Base-by-base conservation (phyloP, 2,888 invertebrate genomes). In the Metellina segmentata region DNA sequence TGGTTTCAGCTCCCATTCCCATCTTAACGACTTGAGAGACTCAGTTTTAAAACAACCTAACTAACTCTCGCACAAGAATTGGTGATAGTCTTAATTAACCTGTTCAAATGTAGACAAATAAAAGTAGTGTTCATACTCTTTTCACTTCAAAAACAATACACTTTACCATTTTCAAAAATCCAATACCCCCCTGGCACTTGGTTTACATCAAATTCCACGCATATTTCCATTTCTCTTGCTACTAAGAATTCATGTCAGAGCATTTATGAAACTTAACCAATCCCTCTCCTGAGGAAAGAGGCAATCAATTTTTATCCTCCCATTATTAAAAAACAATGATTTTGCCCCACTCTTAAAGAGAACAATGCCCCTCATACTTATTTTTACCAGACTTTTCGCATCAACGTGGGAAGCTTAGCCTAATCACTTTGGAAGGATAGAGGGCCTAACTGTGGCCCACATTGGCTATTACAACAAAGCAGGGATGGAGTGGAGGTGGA, bases 401-500 rank as follows among this genome's bases (percentile, higher is more conserved):
- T 19, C 52, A 52, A 6, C 61, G 20, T 61, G 20, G 16, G 34
- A 61, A 49, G 69, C 79, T 61, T 61, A 34, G 20, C 6, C 61
- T 61, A 79, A 79, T 79, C 79, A 61, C 34, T 20, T 79, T 79
- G 8, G 61, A 34, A 79, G 11, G 53, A 48, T 79, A 16, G 53
- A 61, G 34, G 1, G 11, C 79, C 11, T 61, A 61, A 11, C 53
- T 20, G 52, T 79, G 16, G 61, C 19, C 61, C 79, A 61, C 77
- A 19, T 6, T 6, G n/a, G 51, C 52, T 49, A 77, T 20, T n/a
- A 13, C n/a, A 78, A 78, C 16, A 61, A 79, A 61, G 79, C 34
- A 13, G 9, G 34, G 34, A 19, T 77, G 61, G 61, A 19, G 79
- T 1, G 16, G 61, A 61, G 61, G 16, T 61, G 61, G 61, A 79